A percentile compares a stretch with the other conserved stretches of the same genome.
Evolutionary conservation across 2,113 vertebrate species (phyloP).

Genomic region (Pomatostomus ruficeps): DNA sequence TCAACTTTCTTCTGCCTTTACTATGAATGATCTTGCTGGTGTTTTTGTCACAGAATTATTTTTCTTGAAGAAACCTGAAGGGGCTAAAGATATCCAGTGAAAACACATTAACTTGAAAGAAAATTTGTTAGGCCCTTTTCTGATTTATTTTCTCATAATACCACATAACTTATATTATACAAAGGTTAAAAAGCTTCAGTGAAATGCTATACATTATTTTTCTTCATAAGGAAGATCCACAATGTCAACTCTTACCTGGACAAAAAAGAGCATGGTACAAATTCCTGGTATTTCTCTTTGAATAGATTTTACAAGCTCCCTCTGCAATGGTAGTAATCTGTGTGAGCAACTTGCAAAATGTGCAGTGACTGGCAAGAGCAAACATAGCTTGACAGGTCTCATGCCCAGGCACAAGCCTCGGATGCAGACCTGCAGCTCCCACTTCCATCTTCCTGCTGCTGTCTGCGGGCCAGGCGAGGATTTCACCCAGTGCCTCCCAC

Average conservation of each 20-base stretch:
- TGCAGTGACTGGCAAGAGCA: neutral
- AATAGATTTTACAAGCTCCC: neutral
- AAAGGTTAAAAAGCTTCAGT: neutral
- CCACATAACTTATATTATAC: neutral
- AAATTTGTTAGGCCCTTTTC: neutral
- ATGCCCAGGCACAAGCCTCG: neutral
- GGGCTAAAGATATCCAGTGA: neutral
- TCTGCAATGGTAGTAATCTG: neutral
- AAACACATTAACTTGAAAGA: neutral
- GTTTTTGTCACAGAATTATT: neutral
- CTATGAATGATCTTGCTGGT: neutral
- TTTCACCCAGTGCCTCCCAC: neutral
- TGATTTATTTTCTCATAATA: neutral
- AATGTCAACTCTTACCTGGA: neutral
- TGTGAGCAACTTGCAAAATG: neutral
- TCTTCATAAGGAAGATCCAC: neutral
- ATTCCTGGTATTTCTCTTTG: neutral
- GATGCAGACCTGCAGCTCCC: neutral
- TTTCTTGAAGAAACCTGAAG: neutral
- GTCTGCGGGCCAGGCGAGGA: rapidly evolving
- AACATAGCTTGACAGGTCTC: neutral
- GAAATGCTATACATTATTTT: neutral
- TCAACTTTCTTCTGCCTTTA: neutral
- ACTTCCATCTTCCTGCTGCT: neutral
- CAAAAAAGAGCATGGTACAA: neutral